A percentile compares a stretch with the other conserved stretches of the same genome.
These are phyloP conservation scores for Lontra canadensis DNA, from an alignment of 2,113 vertebrate genomes.

Conservation along the genomic window DNA sequence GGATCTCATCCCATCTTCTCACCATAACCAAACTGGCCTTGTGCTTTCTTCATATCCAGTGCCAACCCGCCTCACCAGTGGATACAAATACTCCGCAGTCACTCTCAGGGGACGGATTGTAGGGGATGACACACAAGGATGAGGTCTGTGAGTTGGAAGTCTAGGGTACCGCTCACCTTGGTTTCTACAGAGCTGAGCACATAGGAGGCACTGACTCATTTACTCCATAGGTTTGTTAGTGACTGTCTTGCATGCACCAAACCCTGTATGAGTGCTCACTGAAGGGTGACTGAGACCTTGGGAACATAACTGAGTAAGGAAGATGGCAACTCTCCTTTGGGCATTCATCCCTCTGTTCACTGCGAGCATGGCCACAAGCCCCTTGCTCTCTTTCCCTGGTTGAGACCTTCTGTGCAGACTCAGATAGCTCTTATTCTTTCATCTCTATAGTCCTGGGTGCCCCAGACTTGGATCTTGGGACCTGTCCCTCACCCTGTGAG, in stretches of 20 bases:
- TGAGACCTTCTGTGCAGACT: background rate
- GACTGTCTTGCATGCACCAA: fast-evolving
- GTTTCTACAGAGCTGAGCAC: background rate
- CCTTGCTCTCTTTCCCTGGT: background rate
- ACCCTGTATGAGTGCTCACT: background rate
- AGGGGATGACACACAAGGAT: too few relatives aligned
- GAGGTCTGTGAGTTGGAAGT: background rate
- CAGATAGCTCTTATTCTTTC: background rate
- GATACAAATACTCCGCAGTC: fast-evolving
- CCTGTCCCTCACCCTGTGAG: background rate
- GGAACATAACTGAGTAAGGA: background rate
- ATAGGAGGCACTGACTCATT: background rate
- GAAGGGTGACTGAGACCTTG: background rate
- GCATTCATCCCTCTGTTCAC: background rate
- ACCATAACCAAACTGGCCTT: background rate
- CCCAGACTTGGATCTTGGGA: background rate
- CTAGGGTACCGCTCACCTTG: fast-evolving
- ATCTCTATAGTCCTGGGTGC: background rate
- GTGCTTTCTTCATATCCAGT: background rate
- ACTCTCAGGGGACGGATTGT: background rate
- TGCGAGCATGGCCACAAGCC: fast-evolving
- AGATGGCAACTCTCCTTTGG: background rate
- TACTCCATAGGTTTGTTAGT: too few relatives aligned
- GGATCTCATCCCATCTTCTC: background rate
- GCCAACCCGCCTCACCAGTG: background rate